Base-by-base conservation (phyloP, 2,888 invertebrate species). In the Apamea crenata region DNA sequence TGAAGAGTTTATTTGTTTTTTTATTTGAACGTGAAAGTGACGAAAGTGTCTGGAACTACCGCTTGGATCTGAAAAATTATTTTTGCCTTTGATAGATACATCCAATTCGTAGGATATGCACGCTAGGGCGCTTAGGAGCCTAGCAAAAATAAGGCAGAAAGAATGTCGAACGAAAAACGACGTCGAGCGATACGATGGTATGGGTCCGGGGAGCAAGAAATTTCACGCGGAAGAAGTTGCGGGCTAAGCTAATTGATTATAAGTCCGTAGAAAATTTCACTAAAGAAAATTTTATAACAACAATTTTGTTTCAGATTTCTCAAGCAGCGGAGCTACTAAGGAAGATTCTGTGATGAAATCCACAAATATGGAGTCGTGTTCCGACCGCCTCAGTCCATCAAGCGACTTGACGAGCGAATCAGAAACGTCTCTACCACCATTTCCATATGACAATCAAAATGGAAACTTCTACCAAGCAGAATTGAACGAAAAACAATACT, bases 351-450 rank as follows among this genome's bases (percentile, higher is more conserved):
- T 92, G 85, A 97, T 97, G 97, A 97, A 97, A 95, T 96, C 96
- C n/a, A 97, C 96, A 61, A 95, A 93, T 59, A 96, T 97, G 96
- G 96, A 97, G 74, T 91, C 95, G 3, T 96, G 96, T 87, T 94
- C 96, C 6, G 96, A 96, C 80, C 94, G 97, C 16, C 92, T 97
- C 44, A 97, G 96, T 86, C 96, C 97, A 3, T 95, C 96, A 0
- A 97, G 96, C 70, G 96, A 97, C 82, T 87, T 96, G 74, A 96
- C 96, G 0, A 96, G 95, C 87, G 97, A 96, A 90, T 97, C 97
- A 0, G 97, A 96, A 91, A 95, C 96, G 0, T 96, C 96, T 0
- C 80, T 96, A 67, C 96, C 96, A 1, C 93, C 95, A 2, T 96
- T 96, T 79, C 93, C 96, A 0, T 97, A 96, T 85, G 96, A 96